These are phyloP conservation scores for Brachionus rotundiformis DNA, from an alignment of 1,140 invertebrate genomes.

Conservation along the genomic window DNA sequence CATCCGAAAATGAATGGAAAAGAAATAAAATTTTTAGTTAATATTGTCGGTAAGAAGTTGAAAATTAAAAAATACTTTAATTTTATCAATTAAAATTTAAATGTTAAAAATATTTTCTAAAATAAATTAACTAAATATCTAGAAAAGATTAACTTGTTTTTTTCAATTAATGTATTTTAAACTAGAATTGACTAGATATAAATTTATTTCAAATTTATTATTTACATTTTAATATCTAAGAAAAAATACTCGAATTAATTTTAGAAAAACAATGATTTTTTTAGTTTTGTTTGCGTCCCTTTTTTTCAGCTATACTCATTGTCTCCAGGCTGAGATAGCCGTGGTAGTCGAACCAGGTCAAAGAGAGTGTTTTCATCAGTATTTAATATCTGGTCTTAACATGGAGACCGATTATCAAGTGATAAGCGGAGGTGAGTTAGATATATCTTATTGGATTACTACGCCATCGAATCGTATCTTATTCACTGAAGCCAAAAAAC, in stretches of 20 bases:
- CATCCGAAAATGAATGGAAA: too few relatives aligned
- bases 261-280: slow-evolving; percentile 4
- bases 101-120: too few relatives aligned
- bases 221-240: too few relatives aligned
- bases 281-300: slow-evolving; percentile 7
- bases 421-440: slow-evolving; percentile 76
- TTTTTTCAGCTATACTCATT: neutral
- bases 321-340: slow-evolving; percentile 15
- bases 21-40: too few relatives aligned
- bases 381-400: neutral
- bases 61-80: too few relatives aligned
- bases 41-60: too few relatives aligned
- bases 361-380: slow-evolving; percentile 51
- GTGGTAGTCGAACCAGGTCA: slow-evolving; percentile 3
- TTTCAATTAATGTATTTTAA: too few relatives aligned
- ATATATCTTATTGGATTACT: slow-evolving; percentile 73
- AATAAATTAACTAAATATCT: too few relatives aligned
- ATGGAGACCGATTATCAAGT: slow-evolving; percentile 64
- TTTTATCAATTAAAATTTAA: too few relatives aligned
- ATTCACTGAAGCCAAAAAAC: slow-evolving; percentile 72
- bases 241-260: neutral
- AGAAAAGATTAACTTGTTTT: too few relatives aligned
- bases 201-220: too few relatives aligned
- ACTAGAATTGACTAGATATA: too few relatives aligned
- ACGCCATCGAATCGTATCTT: slow-evolving; percentile 71